These are phyloP conservation scores for Erebia ligea DNA, from an alignment of 2,888 invertebrate genomes.

Conservation along the genomic window DNA sequence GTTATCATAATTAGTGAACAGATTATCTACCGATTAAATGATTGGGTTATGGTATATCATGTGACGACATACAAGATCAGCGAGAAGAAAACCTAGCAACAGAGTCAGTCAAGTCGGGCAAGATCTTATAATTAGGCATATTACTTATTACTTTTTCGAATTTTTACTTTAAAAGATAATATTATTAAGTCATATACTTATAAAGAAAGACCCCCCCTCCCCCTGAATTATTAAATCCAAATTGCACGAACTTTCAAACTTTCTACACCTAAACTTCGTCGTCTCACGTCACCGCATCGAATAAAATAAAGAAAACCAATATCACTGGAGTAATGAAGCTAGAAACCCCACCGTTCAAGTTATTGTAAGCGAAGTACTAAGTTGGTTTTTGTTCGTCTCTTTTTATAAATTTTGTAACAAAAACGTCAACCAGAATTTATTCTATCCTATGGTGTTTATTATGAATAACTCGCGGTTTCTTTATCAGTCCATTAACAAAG, in stretches of 20 bases:
- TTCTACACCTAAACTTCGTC: constrained; percentile 29
- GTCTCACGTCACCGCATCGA: constrained; percentile 29
- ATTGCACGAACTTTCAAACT: constrained; percentile 30
- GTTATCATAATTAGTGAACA: too few species aligned
- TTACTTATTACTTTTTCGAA: too few species aligned
- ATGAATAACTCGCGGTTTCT: too few species aligned
- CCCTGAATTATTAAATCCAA: constrained; percentile 15
- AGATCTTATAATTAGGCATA: too few species aligned
- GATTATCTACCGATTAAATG: too few species aligned
- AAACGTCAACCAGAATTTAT: not conserved
- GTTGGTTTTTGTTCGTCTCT: constrained; percentile 17
- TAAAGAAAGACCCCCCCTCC: not conserved
- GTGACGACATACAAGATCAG: too few species aligned
- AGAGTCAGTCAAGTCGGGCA: too few species aligned
- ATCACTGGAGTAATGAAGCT: constrained; percentile 33
- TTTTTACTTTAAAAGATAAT: too few species aligned
- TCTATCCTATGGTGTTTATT: not conserved
- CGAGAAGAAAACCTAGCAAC: too few species aligned
- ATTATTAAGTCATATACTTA: not conserved
- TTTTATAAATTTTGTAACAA: constrained; percentile 12
- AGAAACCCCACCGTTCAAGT: constrained; percentile 32
- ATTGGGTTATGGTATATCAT: too few species aligned
- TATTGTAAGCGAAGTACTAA: constrained; percentile 26
- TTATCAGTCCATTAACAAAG: too few species aligned
- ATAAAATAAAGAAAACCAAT: constrained; percentile 40